Evolutionary conservation across 1,140 invertebrate genomes (phyloP).

Genomic region (Oncopeltus fasciatus): DNA sequence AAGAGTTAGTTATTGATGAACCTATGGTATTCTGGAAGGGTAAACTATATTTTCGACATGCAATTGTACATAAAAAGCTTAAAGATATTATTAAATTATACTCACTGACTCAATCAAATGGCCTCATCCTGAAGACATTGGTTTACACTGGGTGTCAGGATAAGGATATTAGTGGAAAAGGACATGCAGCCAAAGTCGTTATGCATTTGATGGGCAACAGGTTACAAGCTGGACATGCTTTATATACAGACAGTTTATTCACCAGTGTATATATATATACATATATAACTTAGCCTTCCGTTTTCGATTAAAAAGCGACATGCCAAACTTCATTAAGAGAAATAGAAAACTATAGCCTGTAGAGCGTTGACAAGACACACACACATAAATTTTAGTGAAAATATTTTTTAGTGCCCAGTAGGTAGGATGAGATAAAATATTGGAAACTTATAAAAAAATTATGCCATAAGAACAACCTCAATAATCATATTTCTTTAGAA

Average conservation of each 20-base stretch:
- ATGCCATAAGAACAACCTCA: no score
- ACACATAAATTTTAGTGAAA: no score
- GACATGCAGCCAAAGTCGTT: conserved; percentile 17
- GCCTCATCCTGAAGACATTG: conserved; percentile 9
- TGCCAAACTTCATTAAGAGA: no score
- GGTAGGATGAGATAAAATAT: no score
- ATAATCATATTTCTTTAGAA: no score
- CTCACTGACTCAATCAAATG: conserved; percentile 23
- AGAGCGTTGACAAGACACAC: no score
- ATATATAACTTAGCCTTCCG: no score
- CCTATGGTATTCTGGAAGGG: conserved; percentile 27
- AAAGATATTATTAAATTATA: conserved; percentile 28
- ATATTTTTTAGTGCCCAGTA: no score
- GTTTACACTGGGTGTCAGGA: neutral
- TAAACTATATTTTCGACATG: conserved; percentile 27
- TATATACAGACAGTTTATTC: conserved; percentile 27
- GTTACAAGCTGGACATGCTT: conserved; percentile 14
- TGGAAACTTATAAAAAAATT: no score
- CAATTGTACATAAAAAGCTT: conserved; percentile 27
- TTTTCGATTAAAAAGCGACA: no score
- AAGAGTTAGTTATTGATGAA: conserved; percentile 24
- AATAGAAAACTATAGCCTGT: no score
- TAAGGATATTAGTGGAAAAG: neutral
- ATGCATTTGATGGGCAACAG: conserved; percentile 11
- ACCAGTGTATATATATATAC: no score